Base-by-base conservation (phyloP, 2,113 vertebrate genomes). In the Otis tarda region DNA sequence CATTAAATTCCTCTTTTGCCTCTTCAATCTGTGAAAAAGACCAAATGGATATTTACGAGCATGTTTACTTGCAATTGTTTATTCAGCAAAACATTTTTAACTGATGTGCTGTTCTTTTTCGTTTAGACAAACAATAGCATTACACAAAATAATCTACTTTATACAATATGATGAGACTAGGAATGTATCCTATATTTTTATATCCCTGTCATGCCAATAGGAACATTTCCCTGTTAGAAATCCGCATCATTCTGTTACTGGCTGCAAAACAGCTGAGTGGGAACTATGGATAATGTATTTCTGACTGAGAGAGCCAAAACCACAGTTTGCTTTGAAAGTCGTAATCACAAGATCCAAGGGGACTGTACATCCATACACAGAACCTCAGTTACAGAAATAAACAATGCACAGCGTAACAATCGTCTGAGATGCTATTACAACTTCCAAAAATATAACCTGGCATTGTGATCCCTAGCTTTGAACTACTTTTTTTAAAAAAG, bases 1-100 rank as follows among this genome's bases (percentile, higher is more conserved):
- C 97, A 35, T 94, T 97, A 83, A 99, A 98, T 87, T 99, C 99
- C 71, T 98, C 97, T 97, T 99, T 99, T 22, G 98, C 98, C 9
- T 96, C 97, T 91, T 97, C 77, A 68, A 99, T 98, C 99, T 99
- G 97, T 27, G 92, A 75, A 96, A 96, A 65, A 84, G 25, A 83
- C 10, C 79, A 59, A 71, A 93, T 14, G 37, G 49, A 21, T 80
- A 88, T 83, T 93, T 94, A 69, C 17, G 1, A 83, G 23, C 14
- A 56, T 10, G 24, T 88, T 89, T 82, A 67, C 14, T 81, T 57
- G 25, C 10, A 30, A 47, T 10, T 81, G 28, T 65, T 94, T 75
- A 64, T 50, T 76, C 53, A 60, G 49, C 31, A 77, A 70, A 89
- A 76, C 21, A 22, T 64, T 64, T 92, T 90, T 16, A 52, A 81